Evolutionary conservation across 2,113 vertebrate species (phyloP).

Genomic region (Mobula hypostoma): DNA sequence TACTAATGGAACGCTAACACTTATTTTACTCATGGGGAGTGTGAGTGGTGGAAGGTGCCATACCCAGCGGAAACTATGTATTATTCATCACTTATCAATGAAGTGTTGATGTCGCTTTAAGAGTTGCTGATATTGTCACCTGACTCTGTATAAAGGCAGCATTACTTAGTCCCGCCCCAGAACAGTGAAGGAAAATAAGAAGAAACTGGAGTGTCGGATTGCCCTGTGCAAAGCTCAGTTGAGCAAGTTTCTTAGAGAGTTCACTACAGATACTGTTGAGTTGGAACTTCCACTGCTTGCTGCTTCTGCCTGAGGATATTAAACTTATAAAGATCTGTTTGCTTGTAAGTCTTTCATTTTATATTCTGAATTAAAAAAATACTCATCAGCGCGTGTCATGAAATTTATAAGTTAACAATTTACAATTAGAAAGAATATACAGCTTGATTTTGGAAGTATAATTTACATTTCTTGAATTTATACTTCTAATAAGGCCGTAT

Average conservation of each 20-base stretch:
- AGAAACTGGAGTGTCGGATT: background rate
- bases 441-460: background rate
- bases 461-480: background rate
- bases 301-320: background rate
- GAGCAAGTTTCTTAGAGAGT: background rate
- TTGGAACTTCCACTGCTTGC: background rate
- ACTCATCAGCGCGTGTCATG: background rate
- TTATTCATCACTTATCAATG: background rate
- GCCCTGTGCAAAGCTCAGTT: too few relatives aligned
- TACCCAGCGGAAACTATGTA: background rate
- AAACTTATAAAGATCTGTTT: background rate
- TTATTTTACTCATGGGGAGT: background rate
- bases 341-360: constrained; percentile 14
- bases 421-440: background rate
- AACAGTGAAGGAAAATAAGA: background rate
- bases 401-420: background rate
- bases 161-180: background rate
- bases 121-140: too few relatives aligned
- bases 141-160: too few relatives aligned
- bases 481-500: background rate
- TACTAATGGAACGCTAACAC: background rate
- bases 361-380: background rate
- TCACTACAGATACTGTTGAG: background rate
- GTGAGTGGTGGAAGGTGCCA: background rate
- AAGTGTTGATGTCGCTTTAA: background rate